Conservation (phyloP, 2,113 vertebrate species). For the Eublepharis macularius region DNA sequence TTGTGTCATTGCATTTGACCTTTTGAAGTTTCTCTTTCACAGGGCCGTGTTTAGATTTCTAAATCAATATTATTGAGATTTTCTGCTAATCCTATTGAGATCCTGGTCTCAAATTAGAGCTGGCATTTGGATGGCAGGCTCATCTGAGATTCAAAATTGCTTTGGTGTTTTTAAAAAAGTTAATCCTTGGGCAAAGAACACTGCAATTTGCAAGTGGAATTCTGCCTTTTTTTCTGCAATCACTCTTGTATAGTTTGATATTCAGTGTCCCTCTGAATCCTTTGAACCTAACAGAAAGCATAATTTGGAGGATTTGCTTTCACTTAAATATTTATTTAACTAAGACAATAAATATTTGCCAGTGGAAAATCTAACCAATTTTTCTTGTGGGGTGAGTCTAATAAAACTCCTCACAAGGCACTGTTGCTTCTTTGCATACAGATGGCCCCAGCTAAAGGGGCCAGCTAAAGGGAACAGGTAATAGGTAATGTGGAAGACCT, state of each 20-base stretch:
- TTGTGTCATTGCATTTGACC: background rate
- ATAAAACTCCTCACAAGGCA: constrained; percentile 28
- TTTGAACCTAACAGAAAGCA: constrained; percentile 38
- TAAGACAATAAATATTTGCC: constrained; percentile 55
- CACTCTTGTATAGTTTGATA: background rate
- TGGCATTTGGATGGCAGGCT: constrained; percentile 50
- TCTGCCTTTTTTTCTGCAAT: background rate
- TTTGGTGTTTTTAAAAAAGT: constrained; percentile 45
- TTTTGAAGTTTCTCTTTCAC: constrained; percentile 46
- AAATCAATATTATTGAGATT: constrained; percentile 56
- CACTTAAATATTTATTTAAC: constrained; percentile 57
- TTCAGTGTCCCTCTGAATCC: constrained; percentile 12
- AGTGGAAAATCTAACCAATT: constrained; percentile 47
- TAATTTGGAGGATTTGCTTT: constrained; percentile 59
- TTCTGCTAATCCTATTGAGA: constrained; percentile 46
- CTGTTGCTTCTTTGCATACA: too few species aligned
- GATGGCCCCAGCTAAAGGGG: too few species aligned
- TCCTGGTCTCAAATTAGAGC: constrained; percentile 48
- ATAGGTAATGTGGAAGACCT: too few species aligned
- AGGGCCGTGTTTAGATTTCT: constrained; percentile 46
- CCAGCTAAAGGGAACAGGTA: too few species aligned
- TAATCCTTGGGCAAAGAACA: constrained; percentile 27
- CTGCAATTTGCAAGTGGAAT: constrained; percentile 33
- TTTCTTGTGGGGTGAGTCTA: constrained; percentile 43
- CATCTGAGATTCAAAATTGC: constrained; percentile 38